Base-by-base conservation (phyloP, 2,797 vertebrate genomes). In the Poeciliopsis gracilis region DNA sequence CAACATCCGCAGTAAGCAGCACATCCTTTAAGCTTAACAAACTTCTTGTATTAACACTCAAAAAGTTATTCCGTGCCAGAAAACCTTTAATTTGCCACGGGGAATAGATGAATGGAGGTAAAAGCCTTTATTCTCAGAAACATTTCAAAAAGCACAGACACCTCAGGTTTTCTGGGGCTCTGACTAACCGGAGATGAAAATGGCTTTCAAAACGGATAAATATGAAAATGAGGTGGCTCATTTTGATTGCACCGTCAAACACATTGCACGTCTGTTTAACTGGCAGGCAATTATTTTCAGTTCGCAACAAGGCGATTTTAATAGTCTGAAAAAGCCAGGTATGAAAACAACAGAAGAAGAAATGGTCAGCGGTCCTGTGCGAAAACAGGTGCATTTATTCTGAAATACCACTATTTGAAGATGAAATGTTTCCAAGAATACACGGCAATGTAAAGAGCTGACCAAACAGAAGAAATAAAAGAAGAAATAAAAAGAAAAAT, bases 61-160 rank as follows among this genome's bases (percentile, higher is more conserved):
- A 86, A 79, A 86, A 88, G 67, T 77, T 84, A 83, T 84, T 84
- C 75, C 81, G 66, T 79, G 80, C 79, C 76, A 81, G 88, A 79
- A 88, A 90, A 87, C 88, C 89, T 90, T 70, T 88, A 30, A 84
- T 93, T 92, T 89, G 86, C 83, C 77, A 86, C 41, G 76, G 86
- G 84, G 77, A 84, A 83, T 38, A 86, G 86, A 85, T 93, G 85
- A 92, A 91, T 84, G 82, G 84, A 88, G 74, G 83, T 91, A 88
- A 89, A 86, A 55, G 41, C 5, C 38, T 76, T 82, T 75, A 67
- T 80, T 76, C 77, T 72, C 43, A 87, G 67, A 87, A 80, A 86
- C 74, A 73, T 87, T 93, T 86, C 74, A 91, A 86, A 73, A 89
- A 78, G 82, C 76, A 72, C 59, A 5, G 1, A 75, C 74, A 88